Conservation (phyloP, 2,888 invertebrate genomes). For the Seira musarum region DNA sequence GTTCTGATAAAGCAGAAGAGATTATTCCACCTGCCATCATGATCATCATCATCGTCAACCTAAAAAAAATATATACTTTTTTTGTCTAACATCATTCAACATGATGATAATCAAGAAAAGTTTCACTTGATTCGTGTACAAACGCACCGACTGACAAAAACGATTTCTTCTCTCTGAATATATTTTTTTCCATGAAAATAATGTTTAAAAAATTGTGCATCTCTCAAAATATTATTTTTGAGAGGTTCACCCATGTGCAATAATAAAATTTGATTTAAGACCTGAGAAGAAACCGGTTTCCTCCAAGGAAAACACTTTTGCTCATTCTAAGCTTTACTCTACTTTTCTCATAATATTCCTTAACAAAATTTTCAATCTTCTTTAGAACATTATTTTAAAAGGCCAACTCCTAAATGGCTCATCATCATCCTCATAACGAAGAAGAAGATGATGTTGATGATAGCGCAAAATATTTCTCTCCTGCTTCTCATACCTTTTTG, state of each 20-base stretch:
- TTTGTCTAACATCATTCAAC: slow-evolving; percentile 45
- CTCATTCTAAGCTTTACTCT: background rate
- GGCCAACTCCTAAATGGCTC: too few relatives aligned
- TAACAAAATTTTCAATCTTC: too few relatives aligned
- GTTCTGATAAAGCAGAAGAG: slow-evolving; percentile 49
- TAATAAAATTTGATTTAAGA: slow-evolving; percentile 63
- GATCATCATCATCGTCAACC: background rate
- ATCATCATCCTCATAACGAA: too few relatives aligned
- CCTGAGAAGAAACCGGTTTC: slow-evolving; percentile 55
- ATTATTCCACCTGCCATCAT: slow-evolving; percentile 35
- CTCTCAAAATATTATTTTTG: slow-evolving; percentile 53
- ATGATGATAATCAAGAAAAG: slow-evolving; percentile 27
- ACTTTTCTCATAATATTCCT: too few relatives aligned
- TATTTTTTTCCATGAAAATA: too few relatives aligned
- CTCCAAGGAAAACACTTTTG: slow-evolving; percentile 16
- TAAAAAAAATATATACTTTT: slow-evolving; percentile 30
- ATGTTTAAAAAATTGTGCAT: background rate
- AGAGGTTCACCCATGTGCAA: slow-evolving; percentile 35
- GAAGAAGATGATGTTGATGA: too few relatives aligned
- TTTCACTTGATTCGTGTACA: too few relatives aligned
- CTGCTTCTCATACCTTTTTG: background rate
- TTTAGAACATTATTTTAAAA: too few relatives aligned
- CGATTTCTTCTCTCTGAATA: too few relatives aligned
- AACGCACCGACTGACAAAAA: too few relatives aligned
- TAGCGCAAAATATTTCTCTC: too few relatives aligned